These are phyloP conservation scores for Cepaea nemoralis DNA, from an alignment of 1,140 invertebrate genomes.

Conservation along the genomic window DNA sequence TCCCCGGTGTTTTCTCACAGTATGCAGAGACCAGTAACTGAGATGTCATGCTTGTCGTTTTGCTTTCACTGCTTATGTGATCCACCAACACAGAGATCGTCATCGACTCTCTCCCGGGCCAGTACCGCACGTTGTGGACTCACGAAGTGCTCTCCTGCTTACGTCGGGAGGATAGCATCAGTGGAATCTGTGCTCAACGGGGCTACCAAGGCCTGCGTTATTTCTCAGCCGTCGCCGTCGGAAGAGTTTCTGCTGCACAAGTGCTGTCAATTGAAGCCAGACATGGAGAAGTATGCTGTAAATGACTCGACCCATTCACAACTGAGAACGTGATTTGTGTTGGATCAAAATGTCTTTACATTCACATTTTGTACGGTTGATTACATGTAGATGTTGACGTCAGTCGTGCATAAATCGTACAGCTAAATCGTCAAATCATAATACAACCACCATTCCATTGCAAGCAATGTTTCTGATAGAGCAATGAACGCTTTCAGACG, in stretches of 20 bases:
- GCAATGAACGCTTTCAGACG: too few species aligned
- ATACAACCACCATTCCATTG: too few species aligned
- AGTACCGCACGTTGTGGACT: not conserved
- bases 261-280: not conserved
- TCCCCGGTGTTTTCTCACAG: not conserved
- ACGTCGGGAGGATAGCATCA: not conserved
- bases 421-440: too few species aligned
- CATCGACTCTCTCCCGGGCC: not conserved
- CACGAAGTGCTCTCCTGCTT: slow-evolving; percentile 32
- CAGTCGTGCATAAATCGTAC: too few species aligned
- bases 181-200: not conserved
- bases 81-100: slow-evolving; percentile 43
- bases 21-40: not conserved
- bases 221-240: slow-evolving; percentile 9
- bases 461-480: too few species aligned
- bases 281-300: not conserved
- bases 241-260: slow-evolving; percentile 25
- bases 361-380: too few species aligned
- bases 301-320: not conserved
- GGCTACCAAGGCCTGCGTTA: not conserved
- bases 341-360: too few species aligned
- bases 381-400: too few species aligned
- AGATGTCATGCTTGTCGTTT: slow-evolving; percentile 54
- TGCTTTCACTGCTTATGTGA: slow-evolving; percentile 64
- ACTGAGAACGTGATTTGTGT: not conserved